phyloP scores from a whole-genome alignment of 2,888 invertebrate genomes.

The Eilema griseolum region DNA sequence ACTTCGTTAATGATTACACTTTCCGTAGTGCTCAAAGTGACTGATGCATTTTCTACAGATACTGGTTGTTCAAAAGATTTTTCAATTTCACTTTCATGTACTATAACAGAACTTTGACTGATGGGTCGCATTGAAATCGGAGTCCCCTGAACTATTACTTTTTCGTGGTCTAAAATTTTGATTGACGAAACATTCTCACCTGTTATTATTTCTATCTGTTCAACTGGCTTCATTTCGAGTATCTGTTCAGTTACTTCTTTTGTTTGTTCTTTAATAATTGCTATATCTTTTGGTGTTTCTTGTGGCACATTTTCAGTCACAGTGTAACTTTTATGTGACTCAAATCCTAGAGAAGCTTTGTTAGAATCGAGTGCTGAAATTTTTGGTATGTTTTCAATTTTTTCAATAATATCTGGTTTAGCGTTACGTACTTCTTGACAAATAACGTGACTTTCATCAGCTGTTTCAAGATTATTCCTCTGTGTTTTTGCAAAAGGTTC shows the following conservation, averaged over 20 bases:
- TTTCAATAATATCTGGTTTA: constrained; percentile 65
- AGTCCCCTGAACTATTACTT: constrained; percentile 53
- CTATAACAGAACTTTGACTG: constrained; percentile 62
- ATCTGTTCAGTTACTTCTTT: constrained; percentile 74
- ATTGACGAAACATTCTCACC: constrained; percentile 62
- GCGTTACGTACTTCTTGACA: constrained; percentile 62
- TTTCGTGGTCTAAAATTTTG: constrained; percentile 40
- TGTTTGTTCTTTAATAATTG: constrained; percentile 64
- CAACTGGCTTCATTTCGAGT: constrained; percentile 64
- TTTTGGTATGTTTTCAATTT: constrained; percentile 54
- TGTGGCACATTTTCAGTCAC: constrained; percentile 69
- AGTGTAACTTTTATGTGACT: constrained; percentile 65
- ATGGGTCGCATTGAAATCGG: constrained; percentile 63
- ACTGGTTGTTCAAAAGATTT: constrained; percentile 52
- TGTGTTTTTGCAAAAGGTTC: constrained; percentile 42
- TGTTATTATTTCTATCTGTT: constrained; percentile 67
- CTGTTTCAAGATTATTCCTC: constrained; percentile 57
- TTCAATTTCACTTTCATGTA: constrained; percentile 70
- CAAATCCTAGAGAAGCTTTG: constrained; percentile 62
- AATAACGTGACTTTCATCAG: constrained; percentile 59
- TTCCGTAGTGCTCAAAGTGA: constrained; percentile 64
- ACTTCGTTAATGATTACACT: constrained; percentile 73
- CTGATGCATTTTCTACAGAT: constrained; percentile 60
- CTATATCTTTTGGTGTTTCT: constrained; percentile 78
- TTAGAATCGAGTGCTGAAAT: constrained; percentile 52